Evolutionary conservation across 2,797 vertebrate genomes (phyloP).

Genomic region (Erpetoichthys calabaricus): DNA sequence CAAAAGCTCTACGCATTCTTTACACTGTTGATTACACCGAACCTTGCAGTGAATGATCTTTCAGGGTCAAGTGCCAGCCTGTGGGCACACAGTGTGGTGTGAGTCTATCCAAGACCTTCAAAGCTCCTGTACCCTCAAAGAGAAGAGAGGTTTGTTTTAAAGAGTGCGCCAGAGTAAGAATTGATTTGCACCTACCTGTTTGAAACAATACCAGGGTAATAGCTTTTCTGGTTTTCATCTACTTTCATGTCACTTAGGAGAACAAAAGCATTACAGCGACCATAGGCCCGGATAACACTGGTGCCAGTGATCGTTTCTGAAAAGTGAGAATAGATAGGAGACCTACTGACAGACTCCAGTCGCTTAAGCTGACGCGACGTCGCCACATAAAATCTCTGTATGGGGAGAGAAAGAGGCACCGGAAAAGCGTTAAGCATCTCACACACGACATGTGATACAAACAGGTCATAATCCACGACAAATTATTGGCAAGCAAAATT

Average conservation of each 20-base stretch:
- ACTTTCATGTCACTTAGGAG: slow-evolving; percentile 62
- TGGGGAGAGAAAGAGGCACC: slow-evolving; percentile 2
- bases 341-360: slow-evolving; percentile 86
- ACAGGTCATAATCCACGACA: not conserved
- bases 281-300: slow-evolving; percentile 81
- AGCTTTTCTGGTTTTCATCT: slow-evolving; percentile 82
- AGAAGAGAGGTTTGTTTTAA: no score
- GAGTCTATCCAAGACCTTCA: no score
- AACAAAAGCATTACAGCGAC: slow-evolving; percentile 59
- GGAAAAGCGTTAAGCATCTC: no score
- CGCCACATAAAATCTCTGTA: slow-evolving; percentile 86
- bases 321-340: slow-evolving; percentile 93
- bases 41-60: no score
- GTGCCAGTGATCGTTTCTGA: slow-evolving; percentile 80
- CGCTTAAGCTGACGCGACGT: slow-evolving; percentile 89
- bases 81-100: no score
- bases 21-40: no score
- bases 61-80: no score
- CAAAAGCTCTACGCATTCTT: no score
- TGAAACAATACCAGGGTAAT: slow-evolving; percentile 71
- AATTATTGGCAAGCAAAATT: not conserved
- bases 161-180: no score
- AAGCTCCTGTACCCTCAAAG: no score
- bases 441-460: no score
- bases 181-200: slow-evolving; percentile 64